A percentile compares a stretch with the other conserved stretches of the same genome.
Conservation (phyloP, 1,140 invertebrate genomes). For the Neuroterus valhalla region DNA sequence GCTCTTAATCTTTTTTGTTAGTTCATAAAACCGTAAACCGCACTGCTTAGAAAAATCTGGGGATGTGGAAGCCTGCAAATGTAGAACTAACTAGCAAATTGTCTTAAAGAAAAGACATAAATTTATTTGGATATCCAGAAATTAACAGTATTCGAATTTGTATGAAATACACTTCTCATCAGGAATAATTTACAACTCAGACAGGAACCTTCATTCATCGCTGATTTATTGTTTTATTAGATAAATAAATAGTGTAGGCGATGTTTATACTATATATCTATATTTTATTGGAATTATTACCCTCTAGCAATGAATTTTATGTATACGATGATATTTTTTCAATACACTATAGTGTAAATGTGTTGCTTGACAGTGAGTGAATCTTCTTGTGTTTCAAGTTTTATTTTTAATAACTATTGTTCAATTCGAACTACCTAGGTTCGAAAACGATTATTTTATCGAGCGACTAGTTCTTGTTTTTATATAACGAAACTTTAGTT, state of each 20-base stretch:
- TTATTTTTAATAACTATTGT: too few relatives aligned
- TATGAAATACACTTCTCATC: neutral
- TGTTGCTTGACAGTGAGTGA: too few relatives aligned
- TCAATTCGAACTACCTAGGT: too few relatives aligned
- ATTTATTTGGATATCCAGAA: neutral
- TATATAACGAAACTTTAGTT: neutral
- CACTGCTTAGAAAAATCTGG: constrained; percentile 6
- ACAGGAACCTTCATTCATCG: neutral
- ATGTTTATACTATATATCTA: too few relatives aligned
- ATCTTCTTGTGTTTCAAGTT: too few relatives aligned
- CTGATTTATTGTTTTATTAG: too few relatives aligned
- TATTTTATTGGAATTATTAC: too few relatives aligned
- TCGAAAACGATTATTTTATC: too few relatives aligned
- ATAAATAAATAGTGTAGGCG: too few relatives aligned
- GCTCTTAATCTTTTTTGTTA: neutral
- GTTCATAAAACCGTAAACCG: neutral
- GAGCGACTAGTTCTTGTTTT: neutral
- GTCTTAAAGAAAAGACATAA: neutral
- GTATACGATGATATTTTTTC: too few relatives aligned
- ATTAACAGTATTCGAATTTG: constrained; percentile 20
- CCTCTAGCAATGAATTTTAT: too few relatives aligned
- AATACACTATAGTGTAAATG: too few relatives aligned
- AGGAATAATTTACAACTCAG: neutral
- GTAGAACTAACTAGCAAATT: constrained; percentile 20
- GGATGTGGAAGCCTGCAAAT: neutral